Evolutionary conservation across 30 jellyfish, hydroid and myxozoan species (phyloP).

Genomic region (Aurelia sp.): DNA sequence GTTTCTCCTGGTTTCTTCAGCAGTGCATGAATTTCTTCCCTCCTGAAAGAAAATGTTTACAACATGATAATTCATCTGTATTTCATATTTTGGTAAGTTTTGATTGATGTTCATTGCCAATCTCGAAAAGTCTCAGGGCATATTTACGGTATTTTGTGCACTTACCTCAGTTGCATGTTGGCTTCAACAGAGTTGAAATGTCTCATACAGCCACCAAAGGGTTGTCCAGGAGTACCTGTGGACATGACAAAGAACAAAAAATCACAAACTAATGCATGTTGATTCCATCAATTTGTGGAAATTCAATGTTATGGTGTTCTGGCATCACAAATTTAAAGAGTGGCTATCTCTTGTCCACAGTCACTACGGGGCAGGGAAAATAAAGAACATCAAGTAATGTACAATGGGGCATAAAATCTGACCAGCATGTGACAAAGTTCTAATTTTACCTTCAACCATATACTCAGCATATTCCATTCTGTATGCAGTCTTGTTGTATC

Average conservation of each 20-base stretch:
- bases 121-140: background rate
- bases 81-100: background rate
- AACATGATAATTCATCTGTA: background rate
- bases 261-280: too few species aligned
- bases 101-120: background rate
- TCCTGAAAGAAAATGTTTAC: constrained; percentile 26
- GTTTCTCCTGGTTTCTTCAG: constrained; percentile 63
- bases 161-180: constrained; percentile 82
- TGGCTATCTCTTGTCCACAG: too few species aligned
- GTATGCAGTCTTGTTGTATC: constrained; percentile 81
- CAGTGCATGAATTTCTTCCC: constrained; percentile 59
- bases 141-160: background rate
- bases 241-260: background rate
- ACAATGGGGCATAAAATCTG: too few species aligned
- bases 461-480: constrained; percentile 98
- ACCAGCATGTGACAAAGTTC: background rate
- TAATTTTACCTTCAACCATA: constrained; percentile 93
- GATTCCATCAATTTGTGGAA: too few species aligned
- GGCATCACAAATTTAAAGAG: too few species aligned
- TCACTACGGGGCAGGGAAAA: too few species aligned
- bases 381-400: too few species aligned
- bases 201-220: constrained; percentile 91
- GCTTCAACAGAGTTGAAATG: constrained; percentile 87
- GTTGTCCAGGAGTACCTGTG: constrained; percentile 96
- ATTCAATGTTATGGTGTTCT: too few species aligned